A percentile compares a stretch with the other conserved stretches of the same genome.
Evolutionary conservation across 2,797 vertebrate genomes (phyloP).

Genomic region (Typhlichthys subterraneus): DNA sequence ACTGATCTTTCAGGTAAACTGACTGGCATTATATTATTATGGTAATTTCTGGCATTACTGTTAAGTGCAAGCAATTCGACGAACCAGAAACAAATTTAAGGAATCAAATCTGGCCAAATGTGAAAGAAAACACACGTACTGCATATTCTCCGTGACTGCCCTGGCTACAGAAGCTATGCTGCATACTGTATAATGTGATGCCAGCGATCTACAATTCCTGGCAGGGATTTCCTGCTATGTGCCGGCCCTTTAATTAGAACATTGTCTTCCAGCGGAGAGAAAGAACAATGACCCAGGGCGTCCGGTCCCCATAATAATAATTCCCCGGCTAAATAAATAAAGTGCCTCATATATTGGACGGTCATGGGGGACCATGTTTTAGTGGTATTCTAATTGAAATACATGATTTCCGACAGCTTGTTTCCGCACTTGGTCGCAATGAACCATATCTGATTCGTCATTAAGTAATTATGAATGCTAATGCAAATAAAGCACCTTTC

Average conservation of each 20-base stretch:
- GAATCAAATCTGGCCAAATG: too few species aligned
- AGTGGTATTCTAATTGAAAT: slow-evolving; percentile 91
- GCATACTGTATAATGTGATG: background rate
- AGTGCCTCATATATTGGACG: slow-evolving; percentile 82
- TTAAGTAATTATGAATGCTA: slow-evolving; percentile 99
- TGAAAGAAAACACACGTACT: too few species aligned
- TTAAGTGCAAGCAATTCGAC: too few species aligned
- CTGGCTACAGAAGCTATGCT: background rate
- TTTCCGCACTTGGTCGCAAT: slow-evolving; percentile 88
- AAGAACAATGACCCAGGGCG: slow-evolving; percentile 40
- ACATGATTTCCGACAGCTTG: slow-evolving; percentile 87
- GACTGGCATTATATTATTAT: too few species aligned
- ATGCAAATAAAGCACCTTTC: slow-evolving; percentile 95
- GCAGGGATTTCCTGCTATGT: slow-evolving; percentile 27
- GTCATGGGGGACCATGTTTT: slow-evolving; percentile 87
- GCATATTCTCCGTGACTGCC: too few species aligned
- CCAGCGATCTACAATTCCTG: background rate
- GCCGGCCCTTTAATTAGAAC: slow-evolving; percentile 50
- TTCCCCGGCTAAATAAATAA: slow-evolving; percentile 89
- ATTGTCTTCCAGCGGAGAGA: slow-evolving; percentile 30
- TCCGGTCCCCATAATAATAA: slow-evolving; percentile 42
- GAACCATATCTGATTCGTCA: slow-evolving; percentile 98
- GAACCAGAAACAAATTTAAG: too few species aligned
- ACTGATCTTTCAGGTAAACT: too few species aligned
- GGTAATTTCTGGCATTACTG: too few species aligned